These are phyloP conservation scores for Dissostichus mawsoni DNA, from an alignment of 2,113 vertebrate species.

Conservation along the genomic window DNA sequence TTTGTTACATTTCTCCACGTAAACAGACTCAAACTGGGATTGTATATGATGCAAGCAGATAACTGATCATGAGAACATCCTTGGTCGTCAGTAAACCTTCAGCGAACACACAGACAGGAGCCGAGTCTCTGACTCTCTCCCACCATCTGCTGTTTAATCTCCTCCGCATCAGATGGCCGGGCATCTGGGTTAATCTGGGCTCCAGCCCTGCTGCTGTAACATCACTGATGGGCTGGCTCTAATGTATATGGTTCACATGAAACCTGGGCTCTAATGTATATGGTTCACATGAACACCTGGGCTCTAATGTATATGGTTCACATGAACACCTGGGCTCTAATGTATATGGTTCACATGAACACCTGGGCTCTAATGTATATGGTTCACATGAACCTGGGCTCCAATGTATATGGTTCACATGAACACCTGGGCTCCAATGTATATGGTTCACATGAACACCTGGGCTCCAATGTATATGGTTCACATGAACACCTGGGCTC, in stretches of 20 bases:
- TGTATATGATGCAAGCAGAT: too few relatives aligned
- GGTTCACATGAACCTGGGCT: too few relatives aligned
- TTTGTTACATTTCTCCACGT: neutral
- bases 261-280: neutral
- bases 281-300: too few relatives aligned
- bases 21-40: too few relatives aligned
- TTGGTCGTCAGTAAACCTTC: neutral
- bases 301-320: too few relatives aligned
- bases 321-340: too few relatives aligned
- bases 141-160: conserved; percentile 76
- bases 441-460: neutral
- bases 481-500: too few relatives aligned
- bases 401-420: too few relatives aligned
- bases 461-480: too few relatives aligned
- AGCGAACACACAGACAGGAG: conserved; percentile 15
- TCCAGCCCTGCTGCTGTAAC: conserved; percentile 43
- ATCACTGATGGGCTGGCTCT: conserved; percentile 1
- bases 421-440: neutral
- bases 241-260: conserved; percentile 6
- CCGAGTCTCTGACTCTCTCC: conserved; percentile 30
- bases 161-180: conserved; percentile 25
- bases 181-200: conserved; percentile 74
- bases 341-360: too few relatives aligned
- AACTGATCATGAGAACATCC: neutral
- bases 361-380: neutral